These are phyloP conservation scores for Eriosoma lanigerum DNA, from an alignment of 1,140 invertebrate genomes.

Conservation along the genomic window DNA sequence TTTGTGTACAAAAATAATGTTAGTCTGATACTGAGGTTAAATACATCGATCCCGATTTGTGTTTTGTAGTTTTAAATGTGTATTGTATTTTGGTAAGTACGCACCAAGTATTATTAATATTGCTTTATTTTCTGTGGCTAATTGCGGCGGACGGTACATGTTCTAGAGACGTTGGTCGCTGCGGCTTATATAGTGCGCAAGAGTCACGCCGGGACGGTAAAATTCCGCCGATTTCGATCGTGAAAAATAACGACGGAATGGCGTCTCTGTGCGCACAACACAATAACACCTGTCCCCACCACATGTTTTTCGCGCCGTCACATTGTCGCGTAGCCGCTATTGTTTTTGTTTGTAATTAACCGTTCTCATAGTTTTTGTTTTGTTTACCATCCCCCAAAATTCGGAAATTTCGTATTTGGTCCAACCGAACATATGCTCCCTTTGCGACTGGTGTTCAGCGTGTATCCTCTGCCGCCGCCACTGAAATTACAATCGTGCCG, in stretches of 20 bases:
- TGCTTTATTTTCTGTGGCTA: neutral
- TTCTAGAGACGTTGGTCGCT: neutral
- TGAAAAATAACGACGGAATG: neutral
- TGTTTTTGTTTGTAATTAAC: neutral
- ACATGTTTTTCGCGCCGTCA: slow-evolving; percentile 21
- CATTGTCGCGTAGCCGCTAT: neutral
- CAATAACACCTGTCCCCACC: slow-evolving; percentile 19
- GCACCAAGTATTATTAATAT: neutral
- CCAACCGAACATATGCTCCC: slow-evolving; percentile 34
- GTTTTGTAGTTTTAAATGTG: slow-evolving; percentile 36
- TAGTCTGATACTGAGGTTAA: slow-evolving; percentile 47
- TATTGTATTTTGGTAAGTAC: slow-evolving; percentile 46
- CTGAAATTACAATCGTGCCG: neutral
- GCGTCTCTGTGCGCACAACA: slow-evolving; percentile 26
- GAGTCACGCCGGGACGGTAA: too few relatives aligned
- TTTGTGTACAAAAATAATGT: slow-evolving; percentile 51
- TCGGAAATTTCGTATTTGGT: neutral
- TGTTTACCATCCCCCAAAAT: neutral
- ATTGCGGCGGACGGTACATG: neutral
- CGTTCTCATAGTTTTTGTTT: neutral
- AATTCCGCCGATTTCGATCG: slow-evolving; percentile 15
- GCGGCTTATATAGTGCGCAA: neutral
- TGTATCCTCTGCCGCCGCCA: neutral
- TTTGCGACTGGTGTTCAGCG: neutral
- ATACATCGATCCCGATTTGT: slow-evolving; percentile 21